These are phyloP conservation scores for Cheilosia impressa DNA, from an alignment of 2,888 invertebrate species.

Conservation along the genomic window DNA sequence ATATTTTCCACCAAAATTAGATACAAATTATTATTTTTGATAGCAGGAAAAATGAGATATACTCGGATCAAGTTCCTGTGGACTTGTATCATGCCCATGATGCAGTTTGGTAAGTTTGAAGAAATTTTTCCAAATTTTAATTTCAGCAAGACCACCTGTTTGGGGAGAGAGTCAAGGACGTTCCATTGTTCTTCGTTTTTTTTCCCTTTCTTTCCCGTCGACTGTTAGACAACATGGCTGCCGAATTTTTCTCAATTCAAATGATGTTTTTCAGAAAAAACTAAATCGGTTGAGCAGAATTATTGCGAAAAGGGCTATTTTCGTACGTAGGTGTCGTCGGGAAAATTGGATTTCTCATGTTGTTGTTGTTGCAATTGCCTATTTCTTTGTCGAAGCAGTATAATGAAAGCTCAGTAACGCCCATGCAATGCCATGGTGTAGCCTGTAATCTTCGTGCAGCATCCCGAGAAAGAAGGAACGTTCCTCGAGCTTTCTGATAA, in stretches of 20 bases:
- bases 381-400: background rate
- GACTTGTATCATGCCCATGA: conserved; percentile 36
- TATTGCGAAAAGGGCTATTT: background rate
- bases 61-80: conserved; percentile 57
- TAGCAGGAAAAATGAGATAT: background rate
- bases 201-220: background rate
- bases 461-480: conserved; percentile 16
- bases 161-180: conserved; percentile 48
- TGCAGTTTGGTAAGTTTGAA: conserved; percentile 56
- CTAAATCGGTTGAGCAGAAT: too few species aligned
- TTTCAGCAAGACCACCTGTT: conserved; percentile 64
- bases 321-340: conserved; percentile 16
- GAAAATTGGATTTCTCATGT: conserved; percentile 18
- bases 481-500: conserved; percentile 2
- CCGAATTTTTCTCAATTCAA: conserved; percentile 2
- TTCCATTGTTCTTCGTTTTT: background rate
- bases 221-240: conserved; percentile 50
- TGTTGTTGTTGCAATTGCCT: conserved; percentile 38
- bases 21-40: conserved; percentile 18
- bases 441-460: conserved; percentile 24
- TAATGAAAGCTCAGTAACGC: conserved; percentile 62
- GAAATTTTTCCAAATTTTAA: background rate
- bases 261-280: background rate
- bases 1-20: conserved; percentile 29
- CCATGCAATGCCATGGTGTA: conserved; percentile 54